Evolutionary conservation across 2,888 invertebrate species (phyloP), one percentile per base, ranked within the genome.

Genomic region (Eristalinus sepulchralis): DNA sequence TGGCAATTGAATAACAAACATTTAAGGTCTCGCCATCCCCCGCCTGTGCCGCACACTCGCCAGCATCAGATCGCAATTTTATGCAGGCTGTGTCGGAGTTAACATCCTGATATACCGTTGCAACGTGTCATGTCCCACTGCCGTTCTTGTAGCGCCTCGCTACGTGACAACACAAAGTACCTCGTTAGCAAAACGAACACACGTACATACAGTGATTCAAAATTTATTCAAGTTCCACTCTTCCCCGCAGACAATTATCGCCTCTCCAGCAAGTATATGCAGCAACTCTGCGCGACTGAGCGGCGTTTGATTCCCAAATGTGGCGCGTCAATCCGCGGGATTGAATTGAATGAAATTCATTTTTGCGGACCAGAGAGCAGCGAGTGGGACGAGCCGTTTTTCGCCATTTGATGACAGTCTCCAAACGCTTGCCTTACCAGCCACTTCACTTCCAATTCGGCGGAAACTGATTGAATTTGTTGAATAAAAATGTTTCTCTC

Each of bases 1-100:
- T 79, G 66, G 47, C 60, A 66, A 66, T 79, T 79, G 72, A 47
- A 71, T 60, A 34, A 72, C 60, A 24, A 27, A 79, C 27, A 34
- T 66, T 47, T 33, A 11, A 59, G 22, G 71, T 71, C 39, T 59
- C 71, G 60, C 4, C 47, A 17, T 8, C 47, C 47, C 8, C 6
- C 5, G 39, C 17, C 47, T 5, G 8, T 47, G n/a, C 17, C 17
- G n/a, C 34, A 34, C 66, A 22, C 6, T 59, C 72, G 53, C 79
- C 53, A 24, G 59, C 72, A 55, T 20, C 27, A 20, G 36, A 10
- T 27, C 27, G 3, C 34, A 70, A 47, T 47, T 17, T n/a, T 17
- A 47, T 47, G 4, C 47, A 47, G 5, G 5, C 47, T 47, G 4
- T 47, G 3, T 47, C 6, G n/a, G 47, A 47, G 17, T 47, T n/a